Conservation (phyloP, 2,888 invertebrate species). For the Cheilosia scutellata region DNA sequence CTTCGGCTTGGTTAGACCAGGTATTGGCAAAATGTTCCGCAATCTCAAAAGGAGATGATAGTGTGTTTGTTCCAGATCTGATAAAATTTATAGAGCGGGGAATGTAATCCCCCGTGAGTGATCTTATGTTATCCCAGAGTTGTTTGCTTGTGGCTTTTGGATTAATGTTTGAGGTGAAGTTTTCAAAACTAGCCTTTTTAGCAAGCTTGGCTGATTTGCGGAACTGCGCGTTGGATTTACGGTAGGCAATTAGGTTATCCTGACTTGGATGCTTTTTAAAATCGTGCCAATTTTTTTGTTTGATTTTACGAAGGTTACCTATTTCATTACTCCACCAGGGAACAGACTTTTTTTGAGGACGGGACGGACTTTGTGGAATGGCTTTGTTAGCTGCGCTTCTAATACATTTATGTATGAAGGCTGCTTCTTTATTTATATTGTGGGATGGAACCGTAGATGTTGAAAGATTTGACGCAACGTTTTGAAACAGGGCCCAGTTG, state of each 20-base stretch:
- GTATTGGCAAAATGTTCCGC: constrained; percentile 17
- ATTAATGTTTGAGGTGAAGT: constrained; percentile 5
- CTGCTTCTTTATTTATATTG: constrained; percentile 21
- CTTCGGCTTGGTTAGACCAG: neutral
- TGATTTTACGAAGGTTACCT: neutral
- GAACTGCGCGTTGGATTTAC: constrained; percentile 1
- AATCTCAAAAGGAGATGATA: neutral
- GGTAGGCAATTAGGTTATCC: constrained; percentile 13
- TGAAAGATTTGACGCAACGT: neutral
- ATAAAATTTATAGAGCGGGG: neutral
- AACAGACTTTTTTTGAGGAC: neutral
- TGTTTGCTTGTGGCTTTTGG: neutral
- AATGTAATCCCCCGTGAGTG: constrained; percentile 3
- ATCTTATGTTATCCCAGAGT: neutral
- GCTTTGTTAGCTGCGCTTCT: neutral
- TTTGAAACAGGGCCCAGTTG: neutral
- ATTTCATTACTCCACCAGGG: neutral
- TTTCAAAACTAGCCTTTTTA: constrained; percentile 10
- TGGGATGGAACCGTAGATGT: neutral
- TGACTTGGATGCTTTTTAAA: constrained; percentile 1
- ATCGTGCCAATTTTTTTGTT: neutral
- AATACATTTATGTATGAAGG: constrained; percentile 12
- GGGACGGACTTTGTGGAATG: too few relatives aligned
- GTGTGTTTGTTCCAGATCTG: neutral
- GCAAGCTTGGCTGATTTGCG: neutral